Conservation (phyloP, 1,140 invertebrate genomes). For the Drosophila nannoptera region DNA sequence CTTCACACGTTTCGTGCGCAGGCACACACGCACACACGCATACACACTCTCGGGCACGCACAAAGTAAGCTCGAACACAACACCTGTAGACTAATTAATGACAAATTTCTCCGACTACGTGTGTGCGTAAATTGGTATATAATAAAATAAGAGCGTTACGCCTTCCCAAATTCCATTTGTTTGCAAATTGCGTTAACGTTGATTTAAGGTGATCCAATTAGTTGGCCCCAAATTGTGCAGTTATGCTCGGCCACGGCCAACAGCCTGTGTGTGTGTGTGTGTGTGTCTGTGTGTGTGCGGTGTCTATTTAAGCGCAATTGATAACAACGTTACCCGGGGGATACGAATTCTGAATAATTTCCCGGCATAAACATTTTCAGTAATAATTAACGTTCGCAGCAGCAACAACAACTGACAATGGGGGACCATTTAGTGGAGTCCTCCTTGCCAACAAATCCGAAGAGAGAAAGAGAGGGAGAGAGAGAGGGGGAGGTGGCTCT, state of each 20-base stretch:
- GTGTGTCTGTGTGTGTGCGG: neutral
- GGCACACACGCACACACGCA: slow-evolving; percentile 11
- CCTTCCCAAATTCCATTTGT: slow-evolving; percentile 26
- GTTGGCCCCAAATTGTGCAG: slow-evolving; percentile 11
- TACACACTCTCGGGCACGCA: neutral
- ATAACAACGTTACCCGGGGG: neutral
- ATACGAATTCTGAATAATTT: neutral
- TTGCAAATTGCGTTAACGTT: slow-evolving; percentile 36
- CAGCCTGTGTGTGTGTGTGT: neutral
- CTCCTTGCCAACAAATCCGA: no score
- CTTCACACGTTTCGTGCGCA: slow-evolving; percentile 33
- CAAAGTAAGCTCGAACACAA: slow-evolving; percentile 14
- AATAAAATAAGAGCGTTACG: slow-evolving; percentile 28
- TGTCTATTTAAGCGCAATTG: neutral
- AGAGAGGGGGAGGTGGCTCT: no score
- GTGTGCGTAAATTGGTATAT: slow-evolving; percentile 39
- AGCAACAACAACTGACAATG: no score
- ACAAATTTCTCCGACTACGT: slow-evolving; percentile 50
- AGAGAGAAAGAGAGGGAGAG: no score
- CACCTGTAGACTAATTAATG: slow-evolving; percentile 71
- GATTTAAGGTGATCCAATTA: slow-evolving; percentile 37
- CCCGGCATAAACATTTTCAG: neutral
- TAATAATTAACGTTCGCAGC: no score
- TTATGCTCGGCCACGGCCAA: neutral
- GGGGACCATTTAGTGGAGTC: no score